These are phyloP conservation scores for Eurystomus glaucurus DNA, from an alignment of 2,797 vertebrate species.

Conservation along the genomic window DNA sequence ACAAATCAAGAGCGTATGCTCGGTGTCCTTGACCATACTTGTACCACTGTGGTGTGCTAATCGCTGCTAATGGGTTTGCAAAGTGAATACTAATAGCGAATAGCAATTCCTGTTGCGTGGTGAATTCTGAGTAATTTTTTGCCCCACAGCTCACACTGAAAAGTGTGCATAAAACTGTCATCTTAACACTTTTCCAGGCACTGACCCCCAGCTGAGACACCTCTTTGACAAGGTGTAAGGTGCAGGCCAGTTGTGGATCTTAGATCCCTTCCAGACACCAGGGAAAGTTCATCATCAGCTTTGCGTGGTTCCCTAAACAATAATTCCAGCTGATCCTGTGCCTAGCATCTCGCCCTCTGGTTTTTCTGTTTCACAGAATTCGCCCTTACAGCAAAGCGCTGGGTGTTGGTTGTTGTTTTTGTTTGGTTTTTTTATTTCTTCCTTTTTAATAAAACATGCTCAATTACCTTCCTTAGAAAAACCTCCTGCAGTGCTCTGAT, in stretches of 20 bases:
- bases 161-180: not conserved
- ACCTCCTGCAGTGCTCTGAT: not conserved
- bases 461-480: constrained; percentile 52
- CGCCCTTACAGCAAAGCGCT: not conserved
- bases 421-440: not conserved
- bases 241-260: not conserved
- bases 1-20: not conserved
- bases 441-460: constrained; percentile 4
- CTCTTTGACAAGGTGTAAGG: not conserved
- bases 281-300: not conserved
- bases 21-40: not conserved
- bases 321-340: not conserved
- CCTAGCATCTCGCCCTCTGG: not conserved
- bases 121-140: not conserved
- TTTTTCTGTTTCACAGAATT: not conserved
- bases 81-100: not conserved
- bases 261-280: not conserved
- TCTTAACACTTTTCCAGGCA: not conserved
- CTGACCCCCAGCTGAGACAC: not conserved
- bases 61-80: not conserved
- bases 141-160: not conserved
- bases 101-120: not conserved
- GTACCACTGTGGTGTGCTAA: fast-evolving
- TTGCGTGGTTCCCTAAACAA: not conserved
- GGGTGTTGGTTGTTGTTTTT: not conserved